phyloP scores from a whole-genome alignment of 2,797 vertebrate species.

The Pangasius sanitwongsei region DNA sequence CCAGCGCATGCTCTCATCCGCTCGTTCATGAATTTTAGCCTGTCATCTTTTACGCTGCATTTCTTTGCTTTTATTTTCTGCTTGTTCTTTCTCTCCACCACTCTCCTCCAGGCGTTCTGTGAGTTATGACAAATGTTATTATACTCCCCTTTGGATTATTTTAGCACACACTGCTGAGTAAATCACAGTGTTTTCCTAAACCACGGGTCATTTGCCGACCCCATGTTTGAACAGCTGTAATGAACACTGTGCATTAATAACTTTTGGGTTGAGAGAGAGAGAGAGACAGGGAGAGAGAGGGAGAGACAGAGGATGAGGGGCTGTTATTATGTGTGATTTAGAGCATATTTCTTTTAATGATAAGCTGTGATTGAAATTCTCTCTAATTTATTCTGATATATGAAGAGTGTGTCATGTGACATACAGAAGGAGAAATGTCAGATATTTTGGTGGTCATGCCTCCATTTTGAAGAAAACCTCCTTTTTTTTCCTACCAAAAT shows the following conservation, averaged over 20 bases:
- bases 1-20: conserved; percentile 1
- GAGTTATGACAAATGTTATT: conserved; percentile 78
- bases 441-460: not conserved
- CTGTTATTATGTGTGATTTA: conserved; percentile 50
- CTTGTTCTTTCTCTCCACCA: conserved; percentile 31
- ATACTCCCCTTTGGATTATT: conserved; percentile 79
- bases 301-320: conserved; percentile 37
- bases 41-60: conserved; percentile 14
- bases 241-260: conserved; percentile 77
- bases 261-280: conserved; percentile 57
- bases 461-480: not conserved
- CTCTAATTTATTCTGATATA: conserved; percentile 20
- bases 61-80: conserved; percentile 7
- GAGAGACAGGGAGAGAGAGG: conserved; percentile 39
- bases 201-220: conserved; percentile 81
- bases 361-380: conserved; percentile 14
- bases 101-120: conserved; percentile 59
- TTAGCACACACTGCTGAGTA: conserved; percentile 77
- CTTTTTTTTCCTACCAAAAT: not conserved
- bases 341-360: conserved; percentile 51
- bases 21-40: conserved; percentile 6
- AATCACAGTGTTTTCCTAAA: conserved; percentile 83
- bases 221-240: conserved; percentile 84
- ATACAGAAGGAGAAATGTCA: too few relatives aligned
- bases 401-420: conserved; percentile 5